These are phyloP conservation scores for Paramisgurnus dabryanus DNA, from an alignment of 2,113 vertebrate species.

Conservation along the genomic window DNA sequence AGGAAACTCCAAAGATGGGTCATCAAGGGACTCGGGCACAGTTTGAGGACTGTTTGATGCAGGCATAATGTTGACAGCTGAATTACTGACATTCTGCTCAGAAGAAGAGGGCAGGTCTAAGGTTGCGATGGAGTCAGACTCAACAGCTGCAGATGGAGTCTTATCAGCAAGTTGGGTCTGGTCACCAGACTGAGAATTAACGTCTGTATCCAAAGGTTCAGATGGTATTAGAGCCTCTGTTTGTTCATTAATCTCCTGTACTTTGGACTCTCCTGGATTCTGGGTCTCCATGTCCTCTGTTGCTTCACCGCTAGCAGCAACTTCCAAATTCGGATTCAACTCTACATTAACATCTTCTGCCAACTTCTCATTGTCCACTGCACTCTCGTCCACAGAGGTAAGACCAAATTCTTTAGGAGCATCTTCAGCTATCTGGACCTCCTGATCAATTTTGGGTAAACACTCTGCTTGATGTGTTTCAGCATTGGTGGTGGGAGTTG, in stretches of 20 bases:
- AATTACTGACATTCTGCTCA: constrained; percentile 7
- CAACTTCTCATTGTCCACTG: background rate
- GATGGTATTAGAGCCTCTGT: background rate
- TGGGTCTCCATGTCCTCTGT: constrained; percentile 5
- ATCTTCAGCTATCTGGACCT: background rate
- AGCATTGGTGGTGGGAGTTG: background rate
- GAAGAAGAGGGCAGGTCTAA: constrained; percentile 4
- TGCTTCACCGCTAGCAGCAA: constrained; percentile 3
- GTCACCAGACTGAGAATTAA: background rate
- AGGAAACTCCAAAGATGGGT: constrained; percentile 46
- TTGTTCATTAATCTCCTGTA: constrained; percentile 2
- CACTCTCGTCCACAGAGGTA: background rate
- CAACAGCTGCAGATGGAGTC: background rate
- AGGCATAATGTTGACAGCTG: background rate
- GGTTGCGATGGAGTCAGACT: background rate
- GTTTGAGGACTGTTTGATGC: background rate
- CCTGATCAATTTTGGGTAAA: background rate
- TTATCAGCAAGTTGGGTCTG: constrained; percentile 6
- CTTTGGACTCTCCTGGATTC: background rate
- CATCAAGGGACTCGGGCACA: background rate
- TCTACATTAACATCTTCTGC: background rate
- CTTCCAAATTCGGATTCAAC: background rate
- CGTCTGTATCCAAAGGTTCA: constrained; percentile 1
- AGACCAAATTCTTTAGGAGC: background rate
- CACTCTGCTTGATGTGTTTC: background rate